Conservation (phyloP, 2,797 vertebrate genomes). For the Enteromius treurensis region DNA sequence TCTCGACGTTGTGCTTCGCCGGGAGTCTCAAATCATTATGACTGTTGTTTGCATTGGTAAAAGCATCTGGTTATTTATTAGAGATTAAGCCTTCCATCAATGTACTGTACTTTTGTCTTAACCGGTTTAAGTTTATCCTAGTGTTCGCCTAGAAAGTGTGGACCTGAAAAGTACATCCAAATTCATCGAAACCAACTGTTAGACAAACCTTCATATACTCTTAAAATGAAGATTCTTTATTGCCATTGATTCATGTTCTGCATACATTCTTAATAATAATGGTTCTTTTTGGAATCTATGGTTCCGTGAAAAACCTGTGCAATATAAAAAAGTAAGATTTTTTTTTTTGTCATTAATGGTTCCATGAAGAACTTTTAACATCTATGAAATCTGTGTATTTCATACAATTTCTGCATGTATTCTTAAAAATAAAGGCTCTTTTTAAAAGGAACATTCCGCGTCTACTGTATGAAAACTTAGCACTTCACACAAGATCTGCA, state of each 20-base stretch:
- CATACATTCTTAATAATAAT: too few species aligned
- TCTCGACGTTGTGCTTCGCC: not conserved
- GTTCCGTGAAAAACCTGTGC: too few species aligned
- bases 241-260: not conserved
- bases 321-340: too few species aligned
- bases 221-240: not conserved
- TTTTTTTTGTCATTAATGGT: not conserved
- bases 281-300: not conserved
- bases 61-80: constrained; percentile 7
- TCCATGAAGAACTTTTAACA: not conserved
- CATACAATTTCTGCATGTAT: too few species aligned
- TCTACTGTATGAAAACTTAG: not conserved
- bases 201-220: not conserved
- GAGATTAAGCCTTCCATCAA: constrained; percentile 3
- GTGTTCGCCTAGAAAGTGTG: not conserved
- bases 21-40: constrained; percentile 1
- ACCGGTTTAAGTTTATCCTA: not conserved
- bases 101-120: not conserved
- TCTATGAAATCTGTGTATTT: not conserved
- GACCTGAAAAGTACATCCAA: not conserved
- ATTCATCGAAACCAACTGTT: not conserved
- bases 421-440: too few species aligned
- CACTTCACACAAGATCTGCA: too few species aligned
- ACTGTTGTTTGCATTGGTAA: not conserved
- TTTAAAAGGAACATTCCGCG: too few species aligned